Percentiles rank a stretch among this genome's conserved stretches.
Evolutionary conservation across 2,888 invertebrate species (phyloP).

Genomic region (Eustalomyia histrio): DNA sequence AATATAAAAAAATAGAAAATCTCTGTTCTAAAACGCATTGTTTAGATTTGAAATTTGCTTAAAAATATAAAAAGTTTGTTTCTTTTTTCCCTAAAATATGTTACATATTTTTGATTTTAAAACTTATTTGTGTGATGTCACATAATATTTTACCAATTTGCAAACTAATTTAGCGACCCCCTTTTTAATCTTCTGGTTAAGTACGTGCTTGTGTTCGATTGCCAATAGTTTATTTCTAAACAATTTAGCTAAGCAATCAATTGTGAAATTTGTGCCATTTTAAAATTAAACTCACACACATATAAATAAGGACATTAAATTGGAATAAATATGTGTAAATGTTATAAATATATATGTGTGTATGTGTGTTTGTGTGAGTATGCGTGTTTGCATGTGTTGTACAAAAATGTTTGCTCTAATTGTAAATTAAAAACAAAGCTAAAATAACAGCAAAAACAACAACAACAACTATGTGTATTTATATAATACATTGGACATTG

Average conservation of each 20-base stretch:
- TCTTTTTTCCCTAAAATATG: too few relatives aligned
- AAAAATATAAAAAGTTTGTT: too few relatives aligned
- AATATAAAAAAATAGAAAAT: too few relatives aligned
- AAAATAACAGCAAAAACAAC: background rate
- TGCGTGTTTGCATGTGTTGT: constrained; percentile 1
- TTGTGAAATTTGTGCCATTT: constrained; percentile 44
- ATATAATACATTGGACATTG: constrained; percentile 29
- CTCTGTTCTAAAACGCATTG: too few relatives aligned
- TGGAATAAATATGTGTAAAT: too few relatives aligned
- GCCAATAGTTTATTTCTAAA: constrained; percentile 3
- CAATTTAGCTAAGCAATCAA: constrained; percentile 42
- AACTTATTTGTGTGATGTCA: too few relatives aligned
- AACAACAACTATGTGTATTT: background rate
- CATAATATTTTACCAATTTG: too few relatives aligned
- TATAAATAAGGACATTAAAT: background rate
- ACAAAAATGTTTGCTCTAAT: constrained; percentile 38
- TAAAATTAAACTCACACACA: constrained; percentile 6
- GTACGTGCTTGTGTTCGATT: background rate
- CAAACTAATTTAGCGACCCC: background rate
- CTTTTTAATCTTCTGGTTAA: background rate
- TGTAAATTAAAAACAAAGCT: constrained; percentile 44
- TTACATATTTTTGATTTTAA: too few relatives aligned
- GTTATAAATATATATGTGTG: background rate
- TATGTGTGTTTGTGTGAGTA: background rate
- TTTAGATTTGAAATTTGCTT: too few relatives aligned